Evolutionary conservation across 2,113 vertebrate genomes (phyloP).

Genomic region (Platycercus adscitus): DNA sequence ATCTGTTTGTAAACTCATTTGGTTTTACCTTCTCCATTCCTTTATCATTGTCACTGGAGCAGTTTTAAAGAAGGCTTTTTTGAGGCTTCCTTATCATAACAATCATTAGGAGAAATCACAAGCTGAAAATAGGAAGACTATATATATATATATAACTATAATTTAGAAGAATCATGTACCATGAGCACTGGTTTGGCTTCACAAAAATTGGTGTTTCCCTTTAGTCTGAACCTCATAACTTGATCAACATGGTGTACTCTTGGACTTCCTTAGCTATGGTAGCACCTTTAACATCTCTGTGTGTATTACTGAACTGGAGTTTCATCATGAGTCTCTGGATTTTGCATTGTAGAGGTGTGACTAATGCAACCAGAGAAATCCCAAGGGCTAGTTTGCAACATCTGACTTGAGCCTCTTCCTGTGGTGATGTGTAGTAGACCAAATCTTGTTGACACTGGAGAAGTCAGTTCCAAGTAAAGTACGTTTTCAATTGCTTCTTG

Average conservation of each 20-base stretch:
- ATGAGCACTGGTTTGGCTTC: neutral
- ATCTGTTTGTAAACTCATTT: slow-evolving; percentile 49
- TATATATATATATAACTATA: neutral
- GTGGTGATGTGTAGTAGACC: neutral
- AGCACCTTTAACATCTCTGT: neutral
- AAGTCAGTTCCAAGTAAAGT: neutral
- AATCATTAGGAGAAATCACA: neutral
- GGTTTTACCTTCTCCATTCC: slow-evolving; percentile 53
- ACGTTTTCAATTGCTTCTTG: neutral
- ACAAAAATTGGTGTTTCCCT: neutral
- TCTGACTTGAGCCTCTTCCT: neutral
- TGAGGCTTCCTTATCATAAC: neutral
- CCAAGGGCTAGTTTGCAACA: neutral
- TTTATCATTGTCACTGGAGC: neutral
- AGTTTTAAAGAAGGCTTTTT: neutral
- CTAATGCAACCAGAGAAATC: neutral
- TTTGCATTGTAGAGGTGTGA: neutral
- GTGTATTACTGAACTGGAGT: neutral
- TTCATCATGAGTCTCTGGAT: neutral
- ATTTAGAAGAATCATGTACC: neutral
- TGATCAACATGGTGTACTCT: neutral
- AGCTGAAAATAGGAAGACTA: neutral
- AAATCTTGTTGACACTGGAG: neutral
- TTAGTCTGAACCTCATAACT: neutral
- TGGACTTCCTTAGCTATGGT: neutral